These are phyloP conservation scores for Anguilla japonica DNA, from an alignment of 2,113 vertebrate genomes.

Conservation along the genomic window DNA sequence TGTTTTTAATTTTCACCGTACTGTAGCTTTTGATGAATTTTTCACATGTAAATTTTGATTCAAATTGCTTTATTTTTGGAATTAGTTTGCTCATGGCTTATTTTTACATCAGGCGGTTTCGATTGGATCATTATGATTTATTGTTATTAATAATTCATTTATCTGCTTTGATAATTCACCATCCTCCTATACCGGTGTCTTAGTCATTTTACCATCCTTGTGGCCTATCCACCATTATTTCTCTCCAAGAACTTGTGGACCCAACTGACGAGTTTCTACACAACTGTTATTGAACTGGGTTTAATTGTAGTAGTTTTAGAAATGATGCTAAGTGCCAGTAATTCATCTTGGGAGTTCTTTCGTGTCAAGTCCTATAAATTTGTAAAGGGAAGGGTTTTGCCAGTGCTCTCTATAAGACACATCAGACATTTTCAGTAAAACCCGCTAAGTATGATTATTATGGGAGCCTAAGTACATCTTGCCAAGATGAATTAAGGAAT, in stretches of 20 bases:
- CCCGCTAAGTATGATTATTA: not conserved
- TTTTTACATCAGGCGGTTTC: not conserved
- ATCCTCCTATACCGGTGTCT: no score
- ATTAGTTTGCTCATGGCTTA: not conserved
- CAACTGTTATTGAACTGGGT: not conserved
- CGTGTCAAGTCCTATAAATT: constrained; percentile 2
- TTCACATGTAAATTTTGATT: not conserved
- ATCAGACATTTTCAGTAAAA: not conserved
- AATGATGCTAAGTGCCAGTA: not conserved
- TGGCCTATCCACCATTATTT: not conserved
- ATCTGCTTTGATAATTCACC: not conserved
- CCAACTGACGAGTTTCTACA: not conserved
- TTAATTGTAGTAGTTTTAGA: not conserved
- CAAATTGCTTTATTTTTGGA: not conserved
- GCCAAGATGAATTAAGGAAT: not conserved
- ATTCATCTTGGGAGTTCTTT: constrained; percentile 1
- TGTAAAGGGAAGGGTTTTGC: not conserved
- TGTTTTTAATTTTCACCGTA: not conserved
- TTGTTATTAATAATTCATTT: not conserved
- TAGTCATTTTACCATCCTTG: not conserved
- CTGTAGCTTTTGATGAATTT: not conserved
- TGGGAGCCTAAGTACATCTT: not conserved
- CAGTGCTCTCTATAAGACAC: not conserved
- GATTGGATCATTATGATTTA: not conserved
- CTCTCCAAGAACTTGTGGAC: not conserved